Base-by-base conservation (phyloP, 2,888 invertebrate genomes). In the Parnassius orleans region DNA sequence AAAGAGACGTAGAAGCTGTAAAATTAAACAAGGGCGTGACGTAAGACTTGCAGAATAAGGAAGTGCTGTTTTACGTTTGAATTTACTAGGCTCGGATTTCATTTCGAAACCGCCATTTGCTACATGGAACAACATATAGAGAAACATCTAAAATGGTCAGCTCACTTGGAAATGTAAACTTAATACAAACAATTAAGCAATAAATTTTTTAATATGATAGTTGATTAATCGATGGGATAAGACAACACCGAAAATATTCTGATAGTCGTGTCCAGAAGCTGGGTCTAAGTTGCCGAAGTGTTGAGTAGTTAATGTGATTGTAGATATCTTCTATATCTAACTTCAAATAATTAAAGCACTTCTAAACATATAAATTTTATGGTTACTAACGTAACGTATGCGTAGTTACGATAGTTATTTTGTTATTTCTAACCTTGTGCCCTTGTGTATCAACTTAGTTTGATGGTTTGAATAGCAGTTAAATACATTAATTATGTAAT, bases 341-440 rank as follows among this genome's bases (percentile, higher is more conserved):
- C 24, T 24, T 24, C 3, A 24, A 24, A 15, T 2, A 15, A 15
- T 1, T 1, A 1, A 15, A 1, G 15, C 24, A 24, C 24, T 24
- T 24, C 24, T 24, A 24, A 24, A 24, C 24, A 24, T 24, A n/a
- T n/a, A n/a, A n/a, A n/a, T n/a, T n/a, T n/a, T n/a, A n/a, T n/a
- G n/a, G n/a, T n/a, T n/a, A n/a, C n/a, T n/a, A n/a, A n/a, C n/a
- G n/a, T n/a, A n/a, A 33, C n/a, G 42, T 33, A 33, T 1, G 43
- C 19, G 46, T 46, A 46, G 44, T 61, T 61, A 61, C 12, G 41
- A 46, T 61, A 61, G 56, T 56, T 56, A 56, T 46, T 43, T 61
- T 61, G 51, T 56, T 61, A 56, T 50, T 60, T 42, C 50, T 55
- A 44, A 55, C 52, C 56, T 56, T 61, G 10, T 56, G 41, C 19